phyloP scores from a whole-genome alignment of 2,113 vertebrate species.

The Rhynchomys soricoides region DNA sequence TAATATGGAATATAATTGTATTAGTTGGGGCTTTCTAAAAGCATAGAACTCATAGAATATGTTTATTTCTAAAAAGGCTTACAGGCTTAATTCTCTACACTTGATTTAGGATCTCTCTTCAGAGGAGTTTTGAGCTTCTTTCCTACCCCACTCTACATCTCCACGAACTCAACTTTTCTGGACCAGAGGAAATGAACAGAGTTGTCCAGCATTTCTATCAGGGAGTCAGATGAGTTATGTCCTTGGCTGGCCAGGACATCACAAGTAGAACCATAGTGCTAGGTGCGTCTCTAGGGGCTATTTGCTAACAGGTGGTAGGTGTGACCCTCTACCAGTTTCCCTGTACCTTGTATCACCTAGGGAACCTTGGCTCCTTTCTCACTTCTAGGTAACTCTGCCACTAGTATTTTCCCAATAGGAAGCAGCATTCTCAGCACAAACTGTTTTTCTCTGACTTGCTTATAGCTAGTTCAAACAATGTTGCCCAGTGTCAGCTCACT shows the following conservation, averaged over 20 bases:
- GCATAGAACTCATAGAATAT: not conserved
- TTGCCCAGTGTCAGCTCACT: not conserved
- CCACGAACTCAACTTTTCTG: not conserved
- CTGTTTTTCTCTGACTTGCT: slow-evolving; percentile 42
- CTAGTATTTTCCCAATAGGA: not conserved
- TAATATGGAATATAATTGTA: not conserved
- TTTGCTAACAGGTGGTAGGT: too few species aligned
- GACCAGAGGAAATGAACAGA: not conserved
- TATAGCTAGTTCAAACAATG: not conserved
- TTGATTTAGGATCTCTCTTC: not conserved
- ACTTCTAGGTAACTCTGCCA: not conserved
- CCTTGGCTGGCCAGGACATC: not conserved
- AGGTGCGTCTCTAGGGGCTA: not conserved
- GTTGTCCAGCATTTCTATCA: not conserved
- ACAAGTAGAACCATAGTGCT: not conserved
- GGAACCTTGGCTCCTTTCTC: not conserved
- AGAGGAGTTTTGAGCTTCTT: not conserved
- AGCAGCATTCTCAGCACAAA: slow-evolving; percentile 34
- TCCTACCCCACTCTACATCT: not conserved
- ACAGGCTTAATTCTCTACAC: not conserved
- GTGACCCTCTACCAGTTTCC: not conserved
- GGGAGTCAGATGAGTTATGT: slow-evolving; percentile 25
- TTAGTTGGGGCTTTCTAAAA: not conserved
- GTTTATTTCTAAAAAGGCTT: not conserved
- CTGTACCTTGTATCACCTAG: not conserved